phyloP scores from a whole-genome alignment of 2,113 vertebrate species.

The Pteropus alecto region DNA sequence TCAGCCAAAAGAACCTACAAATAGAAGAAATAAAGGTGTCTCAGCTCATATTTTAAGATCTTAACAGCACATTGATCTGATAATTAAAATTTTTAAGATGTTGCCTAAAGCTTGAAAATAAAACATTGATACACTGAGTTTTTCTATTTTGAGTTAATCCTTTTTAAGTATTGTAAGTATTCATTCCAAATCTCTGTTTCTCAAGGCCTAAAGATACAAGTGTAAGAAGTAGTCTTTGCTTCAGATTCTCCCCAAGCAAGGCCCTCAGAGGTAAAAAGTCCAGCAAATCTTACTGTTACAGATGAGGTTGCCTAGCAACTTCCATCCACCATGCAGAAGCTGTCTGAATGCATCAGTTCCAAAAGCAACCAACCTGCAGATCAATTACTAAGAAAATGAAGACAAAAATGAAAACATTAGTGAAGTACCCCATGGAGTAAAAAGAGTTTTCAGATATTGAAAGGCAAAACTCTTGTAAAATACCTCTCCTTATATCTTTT shows the following conservation, averaged over 20 bases:
- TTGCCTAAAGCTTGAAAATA: neutral
- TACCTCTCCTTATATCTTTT: neutral
- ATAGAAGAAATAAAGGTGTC: neutral
- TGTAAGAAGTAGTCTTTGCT: neutral
- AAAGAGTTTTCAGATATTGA: neutral
- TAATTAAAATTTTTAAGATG: neutral
- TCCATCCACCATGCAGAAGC: neutral
- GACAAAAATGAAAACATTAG: conserved; percentile 23
- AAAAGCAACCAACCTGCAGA: neutral
- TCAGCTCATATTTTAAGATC: neutral
- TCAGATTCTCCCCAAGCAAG: neutral
- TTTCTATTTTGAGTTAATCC: neutral
- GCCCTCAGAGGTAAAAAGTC: neutral
- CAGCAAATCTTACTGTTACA: neutral
- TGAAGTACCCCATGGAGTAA: neutral
- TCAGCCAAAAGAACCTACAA: neutral
- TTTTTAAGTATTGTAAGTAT: neutral
- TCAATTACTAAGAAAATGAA: conserved; percentile 50
- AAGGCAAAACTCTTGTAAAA: conserved; percentile 2
- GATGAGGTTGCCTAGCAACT: conserved; percentile 57
- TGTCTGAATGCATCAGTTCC: neutral
- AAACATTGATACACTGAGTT: neutral
- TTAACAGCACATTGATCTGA: neutral
- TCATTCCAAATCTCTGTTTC: neutral
- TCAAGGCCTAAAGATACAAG: neutral